A percentile compares a stretch with the other conserved stretches of the same genome.
phyloP scores from a whole-genome alignment of 2,113 vertebrate genomes.

The Brevimyrus niger region DNA sequence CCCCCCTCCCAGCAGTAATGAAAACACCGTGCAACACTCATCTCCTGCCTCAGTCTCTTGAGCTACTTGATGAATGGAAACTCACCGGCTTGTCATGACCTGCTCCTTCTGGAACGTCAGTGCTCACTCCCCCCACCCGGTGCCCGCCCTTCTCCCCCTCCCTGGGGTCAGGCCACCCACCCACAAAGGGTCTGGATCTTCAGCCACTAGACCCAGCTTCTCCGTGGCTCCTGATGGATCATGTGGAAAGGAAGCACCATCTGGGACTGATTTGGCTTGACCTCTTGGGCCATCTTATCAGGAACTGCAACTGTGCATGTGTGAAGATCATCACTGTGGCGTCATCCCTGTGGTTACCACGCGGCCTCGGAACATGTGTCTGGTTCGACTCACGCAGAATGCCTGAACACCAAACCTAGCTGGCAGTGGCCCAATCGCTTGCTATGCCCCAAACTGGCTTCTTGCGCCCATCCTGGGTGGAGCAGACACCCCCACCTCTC shows the following conservation, averaged over 20 bases:
- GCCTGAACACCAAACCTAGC: slow-evolving; percentile 21
- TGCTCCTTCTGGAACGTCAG: slow-evolving; percentile 9
- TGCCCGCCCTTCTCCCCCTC: background rate
- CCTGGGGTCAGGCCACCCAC: slow-evolving; percentile 35
- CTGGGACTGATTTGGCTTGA: slow-evolving; percentile 21
- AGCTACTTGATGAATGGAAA: slow-evolving; percentile 17
- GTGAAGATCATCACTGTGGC: background rate
- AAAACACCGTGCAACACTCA: no score
- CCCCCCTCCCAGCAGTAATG: background rate
- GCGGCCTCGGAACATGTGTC: background rate
- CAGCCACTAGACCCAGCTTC: slow-evolving; percentile 7
- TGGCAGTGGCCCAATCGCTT: slow-evolving; percentile 17
- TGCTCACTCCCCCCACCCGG: background rate
- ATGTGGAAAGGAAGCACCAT: slow-evolving; percentile 16
- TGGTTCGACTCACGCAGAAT: background rate
- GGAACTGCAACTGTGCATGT: slow-evolving; percentile 1
- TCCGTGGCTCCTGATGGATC: slow-evolving; percentile 27
- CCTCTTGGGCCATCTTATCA: slow-evolving; percentile 9
- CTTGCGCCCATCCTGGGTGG: slow-evolving; percentile 34
- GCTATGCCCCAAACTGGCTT: slow-evolving; percentile 18
- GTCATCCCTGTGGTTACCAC: background rate
- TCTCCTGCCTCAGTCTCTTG: background rate
- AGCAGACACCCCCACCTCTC: background rate
- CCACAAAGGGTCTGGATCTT: slow-evolving; percentile 15
- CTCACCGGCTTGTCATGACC: slow-evolving; percentile 16